Percentiles rank a stretch among this genome's conserved stretches.
These are phyloP conservation scores for Dolichopus griseipennis DNA, from an alignment of 2,888 invertebrate species.

Conservation along the genomic window DNA sequence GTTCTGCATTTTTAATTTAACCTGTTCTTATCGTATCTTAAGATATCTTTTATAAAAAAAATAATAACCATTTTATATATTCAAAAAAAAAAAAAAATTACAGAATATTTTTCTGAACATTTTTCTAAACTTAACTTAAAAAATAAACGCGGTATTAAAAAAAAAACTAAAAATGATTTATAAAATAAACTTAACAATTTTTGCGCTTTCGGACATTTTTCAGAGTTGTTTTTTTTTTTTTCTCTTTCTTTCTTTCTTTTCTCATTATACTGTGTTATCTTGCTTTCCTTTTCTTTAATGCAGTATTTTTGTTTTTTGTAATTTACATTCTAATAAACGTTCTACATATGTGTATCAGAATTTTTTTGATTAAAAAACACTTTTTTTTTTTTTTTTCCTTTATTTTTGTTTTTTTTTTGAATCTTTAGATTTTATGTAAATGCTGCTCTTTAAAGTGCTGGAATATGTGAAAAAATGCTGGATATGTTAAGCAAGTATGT, in stretches of 20 bases:
- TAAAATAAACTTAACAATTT: not conserved
- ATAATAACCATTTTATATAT: not conserved
- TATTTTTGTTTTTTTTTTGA: too few species aligned
- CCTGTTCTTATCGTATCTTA: slow-evolving; percentile 3
- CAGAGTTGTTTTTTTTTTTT: too few species aligned
- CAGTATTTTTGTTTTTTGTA: not conserved
- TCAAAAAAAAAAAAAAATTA: not conserved
- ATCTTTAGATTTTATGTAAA: too few species aligned
- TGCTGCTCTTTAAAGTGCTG: too few species aligned
- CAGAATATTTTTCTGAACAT: not conserved
- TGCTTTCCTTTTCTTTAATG: not conserved
- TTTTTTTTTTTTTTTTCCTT: too few species aligned
- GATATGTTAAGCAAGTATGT: too few species aligned
- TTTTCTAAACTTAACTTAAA: not conserved
- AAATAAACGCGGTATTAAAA: not conserved
- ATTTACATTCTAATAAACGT: not conserved
- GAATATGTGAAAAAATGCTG: too few species aligned
- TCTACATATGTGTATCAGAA: not conserved
- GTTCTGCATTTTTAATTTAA: slow-evolving; percentile 6
- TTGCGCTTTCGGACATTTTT: slow-evolving; percentile 2
- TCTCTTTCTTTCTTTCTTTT: too few species aligned
- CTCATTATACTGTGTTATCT: not conserved
- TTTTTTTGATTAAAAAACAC: not conserved
- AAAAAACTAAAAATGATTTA: slow-evolving; percentile 6
- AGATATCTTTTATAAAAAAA: not conserved